phyloP scores from a whole-genome alignment of 2,113 vertebrate species.

The Ptilonorhynchus violaceus region DNA sequence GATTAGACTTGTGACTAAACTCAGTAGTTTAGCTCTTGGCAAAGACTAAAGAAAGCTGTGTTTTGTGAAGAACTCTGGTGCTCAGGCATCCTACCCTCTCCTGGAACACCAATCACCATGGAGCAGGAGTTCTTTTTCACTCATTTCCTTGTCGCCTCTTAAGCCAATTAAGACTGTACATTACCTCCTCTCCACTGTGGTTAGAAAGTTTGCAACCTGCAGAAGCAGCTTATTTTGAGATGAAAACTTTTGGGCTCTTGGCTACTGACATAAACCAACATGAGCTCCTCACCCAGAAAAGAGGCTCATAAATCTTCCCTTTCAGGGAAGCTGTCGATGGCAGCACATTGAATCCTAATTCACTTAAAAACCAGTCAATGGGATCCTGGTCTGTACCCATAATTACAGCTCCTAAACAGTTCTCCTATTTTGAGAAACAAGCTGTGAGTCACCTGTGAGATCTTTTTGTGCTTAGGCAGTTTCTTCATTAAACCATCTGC shows the following conservation, averaged over 20 bases:
- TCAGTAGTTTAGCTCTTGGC: neutral
- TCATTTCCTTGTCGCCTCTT: neutral
- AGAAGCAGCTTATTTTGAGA: neutral
- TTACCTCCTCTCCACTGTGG: neutral
- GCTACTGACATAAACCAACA: neutral
- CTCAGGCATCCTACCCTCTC: neutral
- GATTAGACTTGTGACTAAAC: neutral
- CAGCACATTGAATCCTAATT: neutral
- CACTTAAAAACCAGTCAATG: neutral
- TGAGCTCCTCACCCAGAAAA: neutral
- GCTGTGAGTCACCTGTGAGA: constrained; percentile 67
- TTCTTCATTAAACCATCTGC: constrained; percentile 66
- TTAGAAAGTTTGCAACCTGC: neutral
- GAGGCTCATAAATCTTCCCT: neutral
- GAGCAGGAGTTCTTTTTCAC: neutral
- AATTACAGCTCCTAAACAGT: neutral
- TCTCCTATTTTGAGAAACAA: constrained; percentile 61
- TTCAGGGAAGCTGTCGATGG: neutral
- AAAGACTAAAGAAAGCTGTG: neutral
- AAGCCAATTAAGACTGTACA: neutral
- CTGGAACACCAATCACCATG: neutral
- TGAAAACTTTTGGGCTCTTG: neutral
- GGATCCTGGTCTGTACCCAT: neutral
- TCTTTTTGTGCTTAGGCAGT: neutral
- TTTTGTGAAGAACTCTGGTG: neutral